These are phyloP conservation scores for Ectobius pallidus DNA, from an alignment of 2,888 invertebrate genomes.

Conservation along the genomic window DNA sequence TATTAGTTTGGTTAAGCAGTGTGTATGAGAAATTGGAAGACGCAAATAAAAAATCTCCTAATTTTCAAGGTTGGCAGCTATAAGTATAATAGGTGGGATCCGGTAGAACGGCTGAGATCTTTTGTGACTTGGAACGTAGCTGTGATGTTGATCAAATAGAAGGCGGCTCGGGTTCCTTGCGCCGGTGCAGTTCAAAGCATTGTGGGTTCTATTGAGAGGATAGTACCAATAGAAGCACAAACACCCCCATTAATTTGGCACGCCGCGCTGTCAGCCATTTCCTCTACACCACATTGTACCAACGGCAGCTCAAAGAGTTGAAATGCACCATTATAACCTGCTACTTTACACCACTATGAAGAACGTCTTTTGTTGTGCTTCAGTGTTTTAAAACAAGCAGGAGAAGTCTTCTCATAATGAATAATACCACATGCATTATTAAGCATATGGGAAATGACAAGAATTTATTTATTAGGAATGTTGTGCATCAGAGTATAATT, in stretches of 20 bases:
- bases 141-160: conserved; percentile 16
- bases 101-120: background rate
- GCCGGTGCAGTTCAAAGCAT: background rate
- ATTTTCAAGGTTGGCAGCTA: conserved; percentile 10
- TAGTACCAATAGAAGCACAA: too few relatives aligned
- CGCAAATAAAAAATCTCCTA: background rate
- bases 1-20: background rate
- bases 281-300: background rate
- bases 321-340: background rate
- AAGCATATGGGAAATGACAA: background rate
- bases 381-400: background rate
- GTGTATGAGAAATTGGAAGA: background rate
- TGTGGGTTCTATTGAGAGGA: too few relatives aligned
- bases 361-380: background rate
- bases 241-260: conserved; percentile 10
- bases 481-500: background rate
- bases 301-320: conserved; percentile 1
- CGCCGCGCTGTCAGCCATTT: background rate
- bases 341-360: too few relatives aligned
- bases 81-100: conserved; percentile 3
- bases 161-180: background rate
- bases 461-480: background rate
- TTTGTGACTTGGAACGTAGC: conserved; percentile 12
- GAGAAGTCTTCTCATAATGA: background rate
- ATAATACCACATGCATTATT: background rate